phyloP scores from a whole-genome alignment of 2,113 vertebrate species.

The Hippocampus abdominalis region DNA sequence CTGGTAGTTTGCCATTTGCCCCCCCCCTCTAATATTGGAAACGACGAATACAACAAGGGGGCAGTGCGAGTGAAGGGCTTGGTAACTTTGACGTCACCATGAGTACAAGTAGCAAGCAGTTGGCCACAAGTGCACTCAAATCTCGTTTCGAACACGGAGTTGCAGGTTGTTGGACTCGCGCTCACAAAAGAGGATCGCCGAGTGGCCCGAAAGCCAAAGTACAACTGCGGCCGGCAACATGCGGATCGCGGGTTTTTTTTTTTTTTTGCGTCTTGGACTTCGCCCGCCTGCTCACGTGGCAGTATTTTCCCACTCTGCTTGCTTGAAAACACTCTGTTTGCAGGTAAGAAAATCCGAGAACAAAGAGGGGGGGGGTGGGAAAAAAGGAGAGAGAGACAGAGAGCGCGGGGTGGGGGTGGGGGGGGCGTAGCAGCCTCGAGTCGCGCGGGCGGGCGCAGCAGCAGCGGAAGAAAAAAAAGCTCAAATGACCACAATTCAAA shows the following conservation, averaged over 20 bases:
- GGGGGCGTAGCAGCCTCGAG: neutral
- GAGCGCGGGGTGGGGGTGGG: too few species aligned
- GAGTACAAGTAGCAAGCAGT: too few species aligned
- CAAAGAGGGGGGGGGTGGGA: neutral
- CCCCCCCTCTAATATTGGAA: too few species aligned
- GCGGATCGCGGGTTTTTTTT: neutral
- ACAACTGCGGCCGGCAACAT: neutral
- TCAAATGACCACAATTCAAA: slow-evolving; percentile 64
- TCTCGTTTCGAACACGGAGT: too few species aligned
- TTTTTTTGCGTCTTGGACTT: neutral
- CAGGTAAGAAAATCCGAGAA: slow-evolving; percentile 69
- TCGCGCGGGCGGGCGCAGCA: slow-evolving; percentile 11
- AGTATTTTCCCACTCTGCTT: slow-evolving; percentile 30
- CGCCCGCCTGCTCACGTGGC: neutral
- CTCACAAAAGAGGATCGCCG: too few species aligned
- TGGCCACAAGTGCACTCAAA: too few species aligned
- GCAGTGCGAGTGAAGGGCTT: too few species aligned
- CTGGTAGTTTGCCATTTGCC: too few species aligned
- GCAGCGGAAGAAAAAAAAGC: slow-evolving; percentile 39
- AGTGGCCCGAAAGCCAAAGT: too few species aligned
- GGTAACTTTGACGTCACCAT: too few species aligned
- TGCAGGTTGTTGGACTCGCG: too few species aligned
- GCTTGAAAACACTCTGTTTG: slow-evolving; percentile 74
- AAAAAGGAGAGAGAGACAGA: neutral
- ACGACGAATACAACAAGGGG: too few species aligned